phyloP scores from a whole-genome alignment of 2,797 vertebrate genomes.

The Ctenopoma multispine region DNA sequence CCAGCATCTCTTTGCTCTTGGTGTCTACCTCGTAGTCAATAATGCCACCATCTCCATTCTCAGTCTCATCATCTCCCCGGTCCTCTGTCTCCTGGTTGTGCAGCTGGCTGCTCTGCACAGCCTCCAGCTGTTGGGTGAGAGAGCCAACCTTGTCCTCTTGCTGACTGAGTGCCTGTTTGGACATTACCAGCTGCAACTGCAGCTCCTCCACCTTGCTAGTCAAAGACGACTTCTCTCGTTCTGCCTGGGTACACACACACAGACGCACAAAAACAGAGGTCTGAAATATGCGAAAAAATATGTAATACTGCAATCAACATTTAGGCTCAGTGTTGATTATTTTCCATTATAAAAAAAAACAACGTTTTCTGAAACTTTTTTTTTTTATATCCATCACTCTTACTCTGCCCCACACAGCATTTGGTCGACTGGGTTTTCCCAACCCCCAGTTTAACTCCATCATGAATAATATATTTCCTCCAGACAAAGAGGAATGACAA shows the following conservation, averaged over 20 bases:
- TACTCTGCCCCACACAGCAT: slow-evolving; percentile 55
- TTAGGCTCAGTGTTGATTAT: background rate
- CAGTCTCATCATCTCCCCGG: slow-evolving; percentile 50
- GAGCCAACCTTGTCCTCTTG: slow-evolving; percentile 83
- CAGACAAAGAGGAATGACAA: slow-evolving; percentile 39
- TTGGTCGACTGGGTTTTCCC: slow-evolving; percentile 56
- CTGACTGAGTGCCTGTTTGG: slow-evolving; percentile 84
- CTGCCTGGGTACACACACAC: slow-evolving; percentile 74
- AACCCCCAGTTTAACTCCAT: slow-evolving; percentile 64
- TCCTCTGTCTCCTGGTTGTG: slow-evolving; percentile 47
- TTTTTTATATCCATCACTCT: slow-evolving; percentile 19
- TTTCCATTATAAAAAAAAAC: slow-evolving; percentile 17
- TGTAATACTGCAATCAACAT: background rate
- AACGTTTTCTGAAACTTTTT: slow-evolving; percentile 4
- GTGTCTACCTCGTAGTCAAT: slow-evolving; percentile 84
- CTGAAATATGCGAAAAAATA: background rate
- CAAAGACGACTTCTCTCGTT: slow-evolving; percentile 85
- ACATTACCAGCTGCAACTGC: slow-evolving; percentile 84
- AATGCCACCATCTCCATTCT: slow-evolving; percentile 38
- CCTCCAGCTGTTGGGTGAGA: slow-evolving; percentile 82
- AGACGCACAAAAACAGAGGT: slow-evolving; percentile 14
- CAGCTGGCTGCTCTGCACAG: slow-evolving; percentile 63
- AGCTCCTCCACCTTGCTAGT: slow-evolving; percentile 84
- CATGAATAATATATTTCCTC: slow-evolving; percentile 71
- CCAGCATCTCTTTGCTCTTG: slow-evolving; percentile 82